Base-by-base conservation (phyloP, 1,140 invertebrate genomes). In the Copidosoma floridanum region DNA sequence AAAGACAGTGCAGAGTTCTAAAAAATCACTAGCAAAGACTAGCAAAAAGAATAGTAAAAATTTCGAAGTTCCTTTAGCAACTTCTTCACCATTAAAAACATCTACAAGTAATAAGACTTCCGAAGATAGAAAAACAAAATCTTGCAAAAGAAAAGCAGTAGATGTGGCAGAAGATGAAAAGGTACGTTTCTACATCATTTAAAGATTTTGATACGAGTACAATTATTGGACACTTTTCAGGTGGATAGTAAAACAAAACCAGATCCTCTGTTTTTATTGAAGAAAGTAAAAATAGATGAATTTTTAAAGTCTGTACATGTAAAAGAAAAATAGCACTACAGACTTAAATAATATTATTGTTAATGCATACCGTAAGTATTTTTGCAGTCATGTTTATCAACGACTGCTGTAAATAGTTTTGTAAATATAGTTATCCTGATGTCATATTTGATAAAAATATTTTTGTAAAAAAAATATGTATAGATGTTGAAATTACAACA, bases 271-370 rank as follows among this genome's bases (percentile, higher is more conserved):
- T 24, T 40, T 16, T 43, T 75, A 37, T 44, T 76, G 8, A 74
- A 44, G 20, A 71, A 69, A 52, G 50, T 76, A 24, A 58, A 71
- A 44, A 63, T 76, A 10, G 69, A 76, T 43, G 65, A 73, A 46
- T 71, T 76, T 57, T 59, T 76, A 21, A 68, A 65, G 12, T 64
- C 61, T 5, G 71, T 76, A 47, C 74, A 76, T 46, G 72, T 38
- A 2, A 20, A 58, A 44, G 32, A 58, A 38, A 11, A 24, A 14
- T 50, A 14, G 27, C 23, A 10, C n/a, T n/a, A n/a, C 29, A 32
- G 12, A 32, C 29, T 32, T 32, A 32, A 12, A 32, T 8, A 32
- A 32, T 32, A 32, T 32, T 12, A 32, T 8, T 32, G 12, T 32
- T 6, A 8, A 32, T 32, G 6, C 12, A 32, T 32, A 32, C 12